Conservation (phyloP, 2,888 invertebrate species). For the Ferrisia virgata region DNA sequence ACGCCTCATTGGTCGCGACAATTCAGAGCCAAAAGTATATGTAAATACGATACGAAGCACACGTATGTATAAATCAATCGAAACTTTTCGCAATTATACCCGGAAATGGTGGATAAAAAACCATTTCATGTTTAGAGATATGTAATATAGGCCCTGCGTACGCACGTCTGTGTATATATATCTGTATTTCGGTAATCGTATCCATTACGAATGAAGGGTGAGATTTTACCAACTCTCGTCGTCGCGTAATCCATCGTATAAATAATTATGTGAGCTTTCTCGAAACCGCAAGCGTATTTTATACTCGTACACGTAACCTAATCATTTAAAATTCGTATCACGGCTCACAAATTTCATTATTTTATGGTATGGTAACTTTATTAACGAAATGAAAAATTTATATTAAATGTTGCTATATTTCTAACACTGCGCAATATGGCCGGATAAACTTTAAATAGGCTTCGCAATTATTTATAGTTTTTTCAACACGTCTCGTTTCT, state of each 20-base stretch:
- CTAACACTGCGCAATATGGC: background rate
- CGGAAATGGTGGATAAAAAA: background rate
- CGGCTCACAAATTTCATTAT: background rate
- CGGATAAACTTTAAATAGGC: background rate
- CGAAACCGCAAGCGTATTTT: background rate
- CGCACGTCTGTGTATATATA: no score
- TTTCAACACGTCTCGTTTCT: background rate
- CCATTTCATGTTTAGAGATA: background rate
- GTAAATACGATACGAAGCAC: background rate
- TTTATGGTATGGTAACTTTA: background rate
- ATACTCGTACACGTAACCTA: no score
- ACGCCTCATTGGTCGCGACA: background rate
- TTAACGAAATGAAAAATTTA: conserved; percentile 15
- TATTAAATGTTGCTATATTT: background rate
- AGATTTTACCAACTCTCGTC: background rate
- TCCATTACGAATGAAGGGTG: no score
- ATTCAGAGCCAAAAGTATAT: background rate
- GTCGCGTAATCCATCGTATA: background rate
- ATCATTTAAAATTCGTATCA: background rate
- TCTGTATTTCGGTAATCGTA: no score
- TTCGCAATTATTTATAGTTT: background rate
- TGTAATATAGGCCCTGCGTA: no score
- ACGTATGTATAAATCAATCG: background rate
- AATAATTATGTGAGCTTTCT: background rate
- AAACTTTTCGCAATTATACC: background rate